Conservation (phyloP, 1,140 invertebrate genomes). For the Drosophila saltans region DNA sequence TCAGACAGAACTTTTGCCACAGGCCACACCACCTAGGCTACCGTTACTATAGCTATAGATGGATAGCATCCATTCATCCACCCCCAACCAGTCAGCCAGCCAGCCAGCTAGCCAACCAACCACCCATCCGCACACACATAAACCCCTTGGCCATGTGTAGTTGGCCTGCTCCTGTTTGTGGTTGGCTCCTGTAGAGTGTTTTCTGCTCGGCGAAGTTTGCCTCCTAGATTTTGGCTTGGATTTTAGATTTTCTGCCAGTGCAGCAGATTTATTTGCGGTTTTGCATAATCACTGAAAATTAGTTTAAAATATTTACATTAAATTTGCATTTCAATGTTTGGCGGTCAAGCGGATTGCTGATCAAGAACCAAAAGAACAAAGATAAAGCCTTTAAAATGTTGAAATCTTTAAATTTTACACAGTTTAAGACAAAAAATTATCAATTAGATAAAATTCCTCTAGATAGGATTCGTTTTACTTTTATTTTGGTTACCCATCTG, state of each 20-base stretch:
- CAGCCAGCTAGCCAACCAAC: no score
- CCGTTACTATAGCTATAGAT: slow-evolving; percentile 22
- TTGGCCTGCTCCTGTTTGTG: slow-evolving; percentile 56
- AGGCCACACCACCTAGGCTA: slow-evolving; percentile 28
- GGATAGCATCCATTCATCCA: slow-evolving; percentile 11
- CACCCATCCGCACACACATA: background rate
- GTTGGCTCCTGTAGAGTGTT: slow-evolving; percentile 31
- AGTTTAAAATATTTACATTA: slow-evolving; percentile 80
- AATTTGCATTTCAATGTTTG: slow-evolving; percentile 73
- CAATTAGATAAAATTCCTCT: background rate
- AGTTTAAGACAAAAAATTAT: background rate
- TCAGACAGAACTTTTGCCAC: slow-evolving; percentile 60
- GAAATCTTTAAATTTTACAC: background rate
- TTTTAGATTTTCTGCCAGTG: slow-evolving; percentile 55
- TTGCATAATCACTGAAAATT: slow-evolving; percentile 80
- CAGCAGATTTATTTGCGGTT: slow-evolving; percentile 80
- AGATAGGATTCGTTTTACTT: no score
- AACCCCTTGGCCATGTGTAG: slow-evolving; percentile 7
- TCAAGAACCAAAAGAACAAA: no score
- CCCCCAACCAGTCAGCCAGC: no score
- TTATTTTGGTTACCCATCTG: background rate
- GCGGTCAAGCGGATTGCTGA: slow-evolving; percentile 19
- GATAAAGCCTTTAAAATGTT: slow-evolving; percentile 20
- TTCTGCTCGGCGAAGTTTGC: slow-evolving; percentile 22
- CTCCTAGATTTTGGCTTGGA: slow-evolving; percentile 31